These are phyloP conservation scores for Carapus acus DNA, from an alignment of 2,797 vertebrate genomes.

Conservation along the genomic window DNA sequence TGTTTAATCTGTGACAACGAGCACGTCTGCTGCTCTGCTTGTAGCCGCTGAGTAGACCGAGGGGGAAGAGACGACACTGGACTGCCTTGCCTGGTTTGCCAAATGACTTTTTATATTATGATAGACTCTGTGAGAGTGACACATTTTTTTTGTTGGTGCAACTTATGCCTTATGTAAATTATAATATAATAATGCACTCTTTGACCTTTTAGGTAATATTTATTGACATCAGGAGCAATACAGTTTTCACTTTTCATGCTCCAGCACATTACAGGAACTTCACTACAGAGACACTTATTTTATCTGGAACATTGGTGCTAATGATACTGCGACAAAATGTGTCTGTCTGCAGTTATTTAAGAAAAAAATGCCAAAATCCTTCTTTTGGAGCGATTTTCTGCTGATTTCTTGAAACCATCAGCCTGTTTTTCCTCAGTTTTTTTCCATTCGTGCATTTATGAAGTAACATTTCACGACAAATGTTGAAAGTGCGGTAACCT, in stretches of 20 bases:
- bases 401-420: slow-evolving; percentile 10
- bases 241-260: slow-evolving; percentile 12
- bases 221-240: slow-evolving; percentile 50
- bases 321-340: slow-evolving; percentile 51
- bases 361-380: slow-evolving; percentile 66
- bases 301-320: slow-evolving; percentile 63
- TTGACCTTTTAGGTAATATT: slow-evolving; percentile 41
- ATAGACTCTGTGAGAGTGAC: slow-evolving; percentile 43
- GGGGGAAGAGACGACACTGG: slow-evolving; percentile 23
- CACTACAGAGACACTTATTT: slow-evolving; percentile 14
- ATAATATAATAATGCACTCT: slow-evolving; percentile 23
- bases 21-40: slow-evolving; percentile 45
- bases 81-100: slow-evolving; percentile 65
- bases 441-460: slow-evolving; percentile 32
- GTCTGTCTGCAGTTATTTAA: slow-evolving; percentile 45
- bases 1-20: slow-evolving; percentile 46
- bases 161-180: slow-evolving; percentile 27
- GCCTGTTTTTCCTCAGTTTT: slow-evolving; percentile 13
- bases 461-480: slow-evolving; percentile 37
- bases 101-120: slow-evolving; percentile 57
- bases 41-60: slow-evolving; percentile 39
- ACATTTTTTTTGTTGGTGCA: slow-evolving; percentile 29
- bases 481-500: slow-evolving; percentile 32
- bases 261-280: slow-evolving; percentile 7
- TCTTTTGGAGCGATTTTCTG: slow-evolving; percentile 20